phyloP scores from a whole-genome alignment of 2,888 invertebrate species.

The Sesia apiformis region DNA sequence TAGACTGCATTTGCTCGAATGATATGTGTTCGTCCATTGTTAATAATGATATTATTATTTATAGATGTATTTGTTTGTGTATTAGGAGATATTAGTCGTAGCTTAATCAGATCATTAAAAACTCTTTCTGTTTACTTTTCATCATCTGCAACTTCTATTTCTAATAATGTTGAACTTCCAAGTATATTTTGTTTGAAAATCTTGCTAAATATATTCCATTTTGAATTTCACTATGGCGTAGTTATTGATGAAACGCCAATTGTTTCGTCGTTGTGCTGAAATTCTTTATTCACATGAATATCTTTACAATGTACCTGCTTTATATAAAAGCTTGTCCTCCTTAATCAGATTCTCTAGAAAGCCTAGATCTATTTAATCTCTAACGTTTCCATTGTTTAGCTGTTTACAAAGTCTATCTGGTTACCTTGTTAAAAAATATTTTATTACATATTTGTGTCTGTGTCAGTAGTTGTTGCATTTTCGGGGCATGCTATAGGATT shows the following conservation, averaged over 20 bases:
- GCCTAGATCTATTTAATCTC: slow-evolving; percentile 24
- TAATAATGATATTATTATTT: slow-evolving; percentile 56
- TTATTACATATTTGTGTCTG: slow-evolving; percentile 52
- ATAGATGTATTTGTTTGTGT: slow-evolving; percentile 57
- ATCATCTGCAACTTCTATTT: slow-evolving; percentile 1
- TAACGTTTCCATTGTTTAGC: slow-evolving; percentile 47
- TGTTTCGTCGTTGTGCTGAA: too few relatives aligned
- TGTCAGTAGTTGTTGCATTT: slow-evolving; percentile 40
- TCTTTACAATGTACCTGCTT: too few relatives aligned
- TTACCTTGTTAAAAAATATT: slow-evolving; percentile 59
- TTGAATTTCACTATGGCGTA: too few relatives aligned
- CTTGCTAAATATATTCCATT: too few relatives aligned
- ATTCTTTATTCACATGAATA: too few relatives aligned
- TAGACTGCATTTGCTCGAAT: slow-evolving; percentile 72
- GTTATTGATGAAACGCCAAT: too few relatives aligned
- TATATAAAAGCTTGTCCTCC: too few relatives aligned
- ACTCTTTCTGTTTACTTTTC: slow-evolving; percentile 11
- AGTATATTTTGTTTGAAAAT: too few relatives aligned
- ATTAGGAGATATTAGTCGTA: slow-evolving; percentile 38
- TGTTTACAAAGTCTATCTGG: slow-evolving; percentile 67
- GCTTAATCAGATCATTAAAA: slow-evolving; percentile 23
- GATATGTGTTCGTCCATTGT: slow-evolving; percentile 72
- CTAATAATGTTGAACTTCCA: slow-evolving; percentile 2
- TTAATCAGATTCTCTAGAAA: too few relatives aligned
- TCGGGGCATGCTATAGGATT: slow-evolving; percentile 47